phyloP scores from a whole-genome alignment of 2,888 invertebrate genomes.

The Quadroppia sp. region DNA sequence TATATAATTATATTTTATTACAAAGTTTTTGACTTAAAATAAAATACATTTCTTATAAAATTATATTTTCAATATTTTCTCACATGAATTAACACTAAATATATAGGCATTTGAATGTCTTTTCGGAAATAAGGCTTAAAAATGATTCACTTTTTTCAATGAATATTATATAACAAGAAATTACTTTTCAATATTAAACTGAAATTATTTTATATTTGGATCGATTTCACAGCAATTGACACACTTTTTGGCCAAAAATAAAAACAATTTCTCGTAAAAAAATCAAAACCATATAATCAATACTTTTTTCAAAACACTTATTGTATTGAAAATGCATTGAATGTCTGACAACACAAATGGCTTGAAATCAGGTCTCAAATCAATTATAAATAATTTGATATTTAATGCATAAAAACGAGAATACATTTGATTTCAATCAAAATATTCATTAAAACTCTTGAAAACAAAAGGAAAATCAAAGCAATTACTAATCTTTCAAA shows the following conservation, averaged over 20 bases:
- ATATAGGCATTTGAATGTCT: neutral
- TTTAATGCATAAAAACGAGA: neutral
- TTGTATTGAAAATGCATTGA: too few relatives aligned
- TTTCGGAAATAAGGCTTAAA: too few relatives aligned
- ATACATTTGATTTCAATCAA: neutral
- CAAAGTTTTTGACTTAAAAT: too few relatives aligned
- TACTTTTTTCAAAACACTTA: neutral
- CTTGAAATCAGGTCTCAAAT: neutral
- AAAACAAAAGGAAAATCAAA: too few relatives aligned
- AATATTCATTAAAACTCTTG: too few relatives aligned
- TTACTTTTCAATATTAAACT: neutral
- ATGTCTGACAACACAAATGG: neutral
- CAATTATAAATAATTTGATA: neutral
- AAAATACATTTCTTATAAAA: too few relatives aligned
- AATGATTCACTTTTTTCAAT: neutral
- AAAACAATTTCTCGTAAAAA: neutral
- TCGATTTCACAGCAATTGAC: neutral
- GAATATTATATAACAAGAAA: neutral
- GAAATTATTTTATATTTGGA: neutral
- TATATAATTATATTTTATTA: neutral
- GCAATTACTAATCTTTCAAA: too few relatives aligned
- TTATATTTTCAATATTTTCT: neutral
- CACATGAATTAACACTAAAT: neutral
- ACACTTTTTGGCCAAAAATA: neutral
- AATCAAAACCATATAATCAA: neutral